Evolutionary conservation across 1,140 invertebrate species (phyloP).

Genomic region (Drosophila jambulina): DNA sequence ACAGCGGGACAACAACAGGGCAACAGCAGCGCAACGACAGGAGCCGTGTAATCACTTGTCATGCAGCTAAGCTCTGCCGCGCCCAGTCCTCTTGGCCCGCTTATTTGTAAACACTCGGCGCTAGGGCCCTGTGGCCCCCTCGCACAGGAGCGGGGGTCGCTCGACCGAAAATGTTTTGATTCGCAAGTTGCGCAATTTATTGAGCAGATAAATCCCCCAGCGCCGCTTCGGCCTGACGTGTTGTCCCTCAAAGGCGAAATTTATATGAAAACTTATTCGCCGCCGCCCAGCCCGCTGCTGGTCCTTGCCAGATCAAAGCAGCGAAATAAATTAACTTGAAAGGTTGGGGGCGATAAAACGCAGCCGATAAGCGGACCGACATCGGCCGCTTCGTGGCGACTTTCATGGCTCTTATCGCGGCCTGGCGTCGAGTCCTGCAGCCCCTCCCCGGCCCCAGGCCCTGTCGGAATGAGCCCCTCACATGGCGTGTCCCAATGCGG

Average conservation of each 20-base stretch:
- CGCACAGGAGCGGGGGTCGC: constrained; percentile 14
- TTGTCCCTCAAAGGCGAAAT: constrained; percentile 65
- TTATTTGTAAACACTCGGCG: constrained; percentile 76
- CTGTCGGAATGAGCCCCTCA: not conserved
- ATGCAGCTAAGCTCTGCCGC: constrained; percentile 61
- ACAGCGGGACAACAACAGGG: constrained; percentile 6
- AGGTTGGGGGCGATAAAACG: constrained; percentile 56
- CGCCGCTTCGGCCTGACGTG: constrained; percentile 24
- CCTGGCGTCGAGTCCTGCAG: constrained; percentile 21
- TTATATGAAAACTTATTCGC: constrained; percentile 73
- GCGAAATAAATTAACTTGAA: constrained; percentile 75
- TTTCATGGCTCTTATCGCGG: constrained; percentile 60
- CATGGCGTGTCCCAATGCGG: constrained; percentile 53
- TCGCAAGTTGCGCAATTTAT: constrained; percentile 73
- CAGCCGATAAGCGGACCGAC: constrained; percentile 57
- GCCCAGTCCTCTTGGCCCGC: constrained; percentile 21
- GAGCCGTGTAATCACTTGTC: constrained; percentile 77
- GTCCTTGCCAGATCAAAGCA: constrained; percentile 60
- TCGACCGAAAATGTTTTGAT: constrained; percentile 62
- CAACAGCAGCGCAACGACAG: constrained; percentile 14
- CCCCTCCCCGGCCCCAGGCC: not conserved
- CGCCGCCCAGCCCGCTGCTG: constrained; percentile 1
- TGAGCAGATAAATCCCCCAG: constrained; percentile 62
- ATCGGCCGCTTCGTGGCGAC: constrained; percentile 42
- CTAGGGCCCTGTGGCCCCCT: constrained; percentile 41